phyloP scores from a whole-genome alignment of 2,888 invertebrate genomes.

The Strigamia maritima region DNA sequence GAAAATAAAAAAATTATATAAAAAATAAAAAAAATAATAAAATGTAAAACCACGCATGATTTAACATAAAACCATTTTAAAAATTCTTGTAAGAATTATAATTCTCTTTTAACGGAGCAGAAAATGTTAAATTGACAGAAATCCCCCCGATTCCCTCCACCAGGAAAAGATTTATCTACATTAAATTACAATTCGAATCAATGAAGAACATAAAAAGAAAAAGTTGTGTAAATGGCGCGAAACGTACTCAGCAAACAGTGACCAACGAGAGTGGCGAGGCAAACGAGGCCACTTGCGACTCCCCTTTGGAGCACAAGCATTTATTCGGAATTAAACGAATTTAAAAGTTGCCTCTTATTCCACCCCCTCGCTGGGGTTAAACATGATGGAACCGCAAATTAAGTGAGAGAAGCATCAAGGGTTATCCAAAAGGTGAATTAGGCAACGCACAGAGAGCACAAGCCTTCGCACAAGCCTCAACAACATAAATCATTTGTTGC shows the following conservation, averaged over 20 bases:
- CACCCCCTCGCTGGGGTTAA: constrained; percentile 17
- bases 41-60: neutral
- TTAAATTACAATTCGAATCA: constrained; percentile 18
- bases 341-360: constrained; percentile 21
- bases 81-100: neutral
- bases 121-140: neutral
- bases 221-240: neutral
- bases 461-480: too few species aligned
- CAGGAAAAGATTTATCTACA: neutral
- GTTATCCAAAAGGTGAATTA: constrained; percentile 29
- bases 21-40: neutral
- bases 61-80: neutral
- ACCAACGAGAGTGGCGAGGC: neutral
- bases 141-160: neutral
- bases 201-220: neutral
- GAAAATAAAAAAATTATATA: neutral
- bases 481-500: constrained; percentile 21
- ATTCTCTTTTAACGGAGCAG: neutral
- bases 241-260: neutral
- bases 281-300: neutral
- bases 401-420: constrained; percentile 27
- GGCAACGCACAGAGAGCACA: neutral
- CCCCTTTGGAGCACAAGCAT: neutral
- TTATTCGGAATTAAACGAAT: constrained; percentile 18
- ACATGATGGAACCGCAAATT: constrained; percentile 29